Conservation (phyloP, 1,140 invertebrate genomes). For the Telenomus remus region DNA sequence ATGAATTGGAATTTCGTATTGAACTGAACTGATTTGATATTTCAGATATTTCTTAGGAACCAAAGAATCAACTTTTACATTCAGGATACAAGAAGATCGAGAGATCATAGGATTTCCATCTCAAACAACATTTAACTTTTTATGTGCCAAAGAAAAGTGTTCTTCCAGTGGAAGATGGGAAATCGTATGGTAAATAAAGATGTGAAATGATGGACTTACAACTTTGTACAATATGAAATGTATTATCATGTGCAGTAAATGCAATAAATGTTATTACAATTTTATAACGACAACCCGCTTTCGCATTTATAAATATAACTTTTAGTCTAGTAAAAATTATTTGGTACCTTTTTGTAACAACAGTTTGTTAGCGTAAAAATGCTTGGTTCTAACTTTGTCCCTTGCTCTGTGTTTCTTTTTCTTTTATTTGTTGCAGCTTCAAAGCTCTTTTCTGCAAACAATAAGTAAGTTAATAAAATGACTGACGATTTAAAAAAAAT, state of each 20-base stretch:
- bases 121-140: conserved; percentile 90
- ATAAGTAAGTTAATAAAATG: neutral
- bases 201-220: conserved; percentile 2
- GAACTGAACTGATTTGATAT: conserved; percentile 10
- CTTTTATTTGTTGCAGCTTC: conserved; percentile 68
- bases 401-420: conserved; percentile 67
- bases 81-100: conserved; percentile 96
- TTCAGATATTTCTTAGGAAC: conserved; percentile 90
- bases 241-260: conserved; percentile 18
- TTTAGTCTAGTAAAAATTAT: conserved; percentile 12
- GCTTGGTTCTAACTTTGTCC: conserved; percentile 68
- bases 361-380: neutral
- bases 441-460: conserved; percentile 68
- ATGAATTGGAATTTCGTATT: no score
- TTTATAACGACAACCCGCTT: conserved; percentile 5
- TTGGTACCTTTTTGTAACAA: neutral
- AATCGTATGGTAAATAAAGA: conserved; percentile 68
- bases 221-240: conserved; percentile 6
- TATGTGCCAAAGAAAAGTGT: conserved; percentile 81
- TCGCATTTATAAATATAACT: conserved; percentile 24
- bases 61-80: conserved; percentile 95
- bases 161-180: conserved; percentile 62
- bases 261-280: conserved; percentile 7
- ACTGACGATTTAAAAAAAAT: conserved; percentile 4
- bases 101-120: conserved; percentile 92